Evolutionary conservation across 2,113 vertebrate species (phyloP), one percentile per base, ranked within the genome.

Genomic region (Helogale parvula): DNA sequence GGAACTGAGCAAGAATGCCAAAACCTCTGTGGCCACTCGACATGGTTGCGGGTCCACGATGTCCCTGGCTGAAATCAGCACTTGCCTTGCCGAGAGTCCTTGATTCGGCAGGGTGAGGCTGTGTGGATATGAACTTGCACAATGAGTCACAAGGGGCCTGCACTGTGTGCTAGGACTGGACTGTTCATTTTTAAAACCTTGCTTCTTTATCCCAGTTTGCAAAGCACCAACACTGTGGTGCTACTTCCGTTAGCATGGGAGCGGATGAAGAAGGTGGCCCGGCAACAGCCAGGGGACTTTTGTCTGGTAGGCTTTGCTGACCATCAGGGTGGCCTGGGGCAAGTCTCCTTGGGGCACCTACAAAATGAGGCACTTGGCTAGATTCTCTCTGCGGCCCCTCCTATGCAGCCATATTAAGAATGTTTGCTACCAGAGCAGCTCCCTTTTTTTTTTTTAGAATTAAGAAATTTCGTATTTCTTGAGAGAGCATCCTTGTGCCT

Each of bases 401-500:
- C 23, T 13, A 4, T 7, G n/a, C 31, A n/a, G 27, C 15, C 25
- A 1, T 29, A 54, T 4, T 0, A 5, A 72, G 27, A 1, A 19
- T 27, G 33, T 29, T 33, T 65, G 33, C 60, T 68, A 60, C 17
- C 17, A n/a, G 45, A 91, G n/a, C 12, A 63, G 47, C 27, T 57
- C 19, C 17, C 54, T 69, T 52, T 71, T 57, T 15, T 60, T 91
- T 71, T 74, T 90, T 95, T 68, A 81, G 38, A 15, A 72, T 84
- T 84, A 35, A 19, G 72, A n/a, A n/a, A n/a, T 54, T 52, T 72
- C 29, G 4, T 83, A 25, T 90, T 93, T 93, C 60, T 79, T 35
- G 60, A 94, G 92, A 94, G 92, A 90, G 47, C 31, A 66, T 68
- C 71, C 11, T 69, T 65, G 54, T 17, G 50, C 76, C 88, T 76